Evolutionary conservation across 2,113 vertebrate genomes (phyloP).

Genomic region (Drymodes brunneopygia): DNA sequence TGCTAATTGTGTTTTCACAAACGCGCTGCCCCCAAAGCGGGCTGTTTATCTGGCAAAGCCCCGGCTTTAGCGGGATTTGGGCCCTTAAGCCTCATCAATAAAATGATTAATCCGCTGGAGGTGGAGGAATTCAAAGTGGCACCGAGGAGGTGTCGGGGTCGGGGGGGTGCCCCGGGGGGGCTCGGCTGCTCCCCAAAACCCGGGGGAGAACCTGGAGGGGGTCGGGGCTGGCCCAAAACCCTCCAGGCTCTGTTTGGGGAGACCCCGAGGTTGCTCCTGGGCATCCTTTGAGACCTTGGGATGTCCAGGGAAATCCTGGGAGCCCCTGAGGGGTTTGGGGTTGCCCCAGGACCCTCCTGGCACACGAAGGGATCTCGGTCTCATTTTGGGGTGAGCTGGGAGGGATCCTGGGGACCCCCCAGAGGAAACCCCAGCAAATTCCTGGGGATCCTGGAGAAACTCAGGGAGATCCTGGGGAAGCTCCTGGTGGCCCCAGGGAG

Average conservation of each 20-base stretch:
- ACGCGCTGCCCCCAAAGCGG: constrained; percentile 59
- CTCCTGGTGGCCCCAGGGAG: not conserved
- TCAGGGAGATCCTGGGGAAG: not conserved
- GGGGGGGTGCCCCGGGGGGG: not conserved
- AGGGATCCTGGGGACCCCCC: not conserved
- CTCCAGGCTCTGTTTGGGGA: fast-evolving
- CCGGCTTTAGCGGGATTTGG: constrained; percentile 62
- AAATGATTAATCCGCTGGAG: constrained; percentile 67
- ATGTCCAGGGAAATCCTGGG: not conserved
- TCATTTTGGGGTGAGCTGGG: not conserved
- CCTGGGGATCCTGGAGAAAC: not conserved
- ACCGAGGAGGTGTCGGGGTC: not conserved
- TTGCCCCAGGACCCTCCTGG: not conserved
- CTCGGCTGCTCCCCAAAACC: not conserved
- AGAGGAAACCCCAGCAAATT: not conserved
- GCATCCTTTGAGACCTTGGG: no score
- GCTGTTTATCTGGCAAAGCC: constrained; percentile 69
- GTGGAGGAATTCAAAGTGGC: constrained; percentile 57
- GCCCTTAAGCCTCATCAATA: constrained; percentile 65
- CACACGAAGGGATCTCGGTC: no score
- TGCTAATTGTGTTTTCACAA: constrained; percentile 72
- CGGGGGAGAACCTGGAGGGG: not conserved
- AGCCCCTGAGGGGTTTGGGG: no score
- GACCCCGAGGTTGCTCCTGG: not conserved
- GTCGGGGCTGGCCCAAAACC: not conserved